Conservation (phyloP, 2,797 vertebrate genomes). For the Trachurus trachurus region DNA sequence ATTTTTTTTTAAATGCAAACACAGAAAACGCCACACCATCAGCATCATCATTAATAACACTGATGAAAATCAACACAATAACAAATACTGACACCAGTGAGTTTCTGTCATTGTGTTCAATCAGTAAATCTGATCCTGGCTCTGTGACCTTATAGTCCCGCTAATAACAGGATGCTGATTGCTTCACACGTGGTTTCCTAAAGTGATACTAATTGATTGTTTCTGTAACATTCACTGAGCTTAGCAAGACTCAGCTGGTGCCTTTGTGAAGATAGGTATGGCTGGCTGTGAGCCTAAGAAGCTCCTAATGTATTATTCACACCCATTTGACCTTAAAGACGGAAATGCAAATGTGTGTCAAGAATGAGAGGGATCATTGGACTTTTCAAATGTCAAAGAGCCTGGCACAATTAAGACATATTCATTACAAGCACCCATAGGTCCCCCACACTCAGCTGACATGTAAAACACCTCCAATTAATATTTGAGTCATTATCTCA, state of each 20-base stretch:
- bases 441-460: slow-evolving; percentile 75
- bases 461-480: slow-evolving; percentile 82
- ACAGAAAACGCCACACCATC: not conserved
- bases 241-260: slow-evolving; percentile 80
- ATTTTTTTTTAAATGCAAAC: not conserved
- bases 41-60: not conserved
- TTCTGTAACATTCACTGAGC: slow-evolving; percentile 76
- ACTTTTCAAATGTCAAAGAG: slow-evolving; percentile 87
- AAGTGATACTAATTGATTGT: slow-evolving; percentile 84
- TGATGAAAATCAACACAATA: not conserved
- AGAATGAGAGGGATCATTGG: slow-evolving; percentile 80
- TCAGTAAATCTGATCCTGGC: slow-evolving; percentile 27
- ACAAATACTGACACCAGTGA: not conserved
- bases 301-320: slow-evolving; percentile 87
- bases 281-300: slow-evolving; percentile 80
- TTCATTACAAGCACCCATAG: slow-evolving; percentile 81
- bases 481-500: slow-evolving; percentile 78
- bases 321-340: slow-evolving; percentile 86
- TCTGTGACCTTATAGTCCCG: slow-evolving; percentile 62
- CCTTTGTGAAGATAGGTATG: slow-evolving; percentile 77
- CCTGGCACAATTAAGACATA: slow-evolving; percentile 84
- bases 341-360: slow-evolving; percentile 82
- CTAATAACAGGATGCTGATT: slow-evolving; percentile 69
- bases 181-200: slow-evolving; percentile 61
- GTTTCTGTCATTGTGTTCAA: slow-evolving; percentile 17